phyloP scores from a whole-genome alignment of 2,888 invertebrate genomes.

The Noctua fimbriata region DNA sequence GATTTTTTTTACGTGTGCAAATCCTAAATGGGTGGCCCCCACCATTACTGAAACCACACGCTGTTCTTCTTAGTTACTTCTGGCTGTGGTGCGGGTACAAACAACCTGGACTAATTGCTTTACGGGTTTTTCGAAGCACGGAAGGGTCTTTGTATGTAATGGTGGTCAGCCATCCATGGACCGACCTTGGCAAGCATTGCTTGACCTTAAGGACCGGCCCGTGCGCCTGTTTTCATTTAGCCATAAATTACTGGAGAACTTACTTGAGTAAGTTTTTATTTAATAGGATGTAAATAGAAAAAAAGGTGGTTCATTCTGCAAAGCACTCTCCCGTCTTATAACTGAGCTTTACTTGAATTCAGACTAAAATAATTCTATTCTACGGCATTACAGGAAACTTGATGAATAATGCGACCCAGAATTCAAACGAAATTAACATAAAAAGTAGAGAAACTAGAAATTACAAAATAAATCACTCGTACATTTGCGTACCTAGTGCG shows the following conservation, averaged over 20 bases:
- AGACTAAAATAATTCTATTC: neutral
- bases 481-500: constrained; percentile 29
- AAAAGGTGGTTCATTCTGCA: neutral
- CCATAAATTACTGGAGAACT: neutral
- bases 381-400: constrained; percentile 10
- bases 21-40: too few relatives aligned
- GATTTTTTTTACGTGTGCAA: too few relatives aligned
- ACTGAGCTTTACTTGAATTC: constrained; percentile 7
- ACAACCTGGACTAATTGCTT: too few relatives aligned
- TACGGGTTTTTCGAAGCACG: too few relatives aligned
- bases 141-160: neutral
- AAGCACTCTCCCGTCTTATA: constrained; percentile 5
- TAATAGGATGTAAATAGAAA: neutral
- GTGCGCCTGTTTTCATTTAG: neutral
- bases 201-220: neutral
- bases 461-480: constrained; percentile 17
- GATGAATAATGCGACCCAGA: constrained; percentile 28
- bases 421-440: constrained; percentile 27
- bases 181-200: neutral
- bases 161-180: neutral
- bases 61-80: too few relatives aligned
- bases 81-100: too few relatives aligned
- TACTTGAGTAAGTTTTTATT: neutral
- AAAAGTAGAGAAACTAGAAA: constrained; percentile 26
- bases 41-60: too few relatives aligned